Evolutionary conservation across 2,113 vertebrate species (phyloP).

Genomic region (Opisthocomus hoazin): DNA sequence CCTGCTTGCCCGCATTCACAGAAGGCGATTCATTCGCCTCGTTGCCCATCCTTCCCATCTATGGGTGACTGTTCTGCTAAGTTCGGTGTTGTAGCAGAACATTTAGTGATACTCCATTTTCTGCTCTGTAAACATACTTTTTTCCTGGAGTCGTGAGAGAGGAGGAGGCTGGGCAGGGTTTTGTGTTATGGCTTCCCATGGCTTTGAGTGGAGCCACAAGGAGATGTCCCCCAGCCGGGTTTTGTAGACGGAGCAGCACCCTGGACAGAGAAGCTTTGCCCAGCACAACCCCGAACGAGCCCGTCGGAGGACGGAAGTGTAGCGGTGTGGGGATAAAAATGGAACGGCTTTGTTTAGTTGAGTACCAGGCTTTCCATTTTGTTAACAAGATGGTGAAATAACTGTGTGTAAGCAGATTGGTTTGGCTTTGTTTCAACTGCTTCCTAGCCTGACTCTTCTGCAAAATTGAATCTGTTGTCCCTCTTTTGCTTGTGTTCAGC

Average conservation of each 20-base stretch:
- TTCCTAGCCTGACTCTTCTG: neutral
- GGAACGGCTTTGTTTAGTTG: neutral
- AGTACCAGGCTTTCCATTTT: neutral
- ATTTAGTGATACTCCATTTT: neutral
- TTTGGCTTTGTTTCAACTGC: slow-evolving; percentile 12
- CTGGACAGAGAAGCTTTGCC: neutral
- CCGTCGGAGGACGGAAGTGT: neutral
- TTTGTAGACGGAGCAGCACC: neutral
- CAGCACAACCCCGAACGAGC: neutral
- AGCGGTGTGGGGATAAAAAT: neutral
- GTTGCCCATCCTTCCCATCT: neutral
- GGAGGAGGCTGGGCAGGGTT: neutral
- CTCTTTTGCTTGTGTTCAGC: neutral
- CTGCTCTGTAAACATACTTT: neutral
- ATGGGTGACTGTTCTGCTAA: neutral
- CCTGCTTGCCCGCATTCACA: neutral
- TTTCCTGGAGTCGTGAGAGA: neutral
- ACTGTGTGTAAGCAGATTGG: neutral
- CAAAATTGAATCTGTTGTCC: neutral
- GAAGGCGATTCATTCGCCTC: neutral
- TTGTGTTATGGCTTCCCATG: rapidly evolving
- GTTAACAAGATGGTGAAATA: neutral
- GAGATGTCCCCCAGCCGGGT: too few relatives aligned
- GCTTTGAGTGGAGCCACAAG: neutral
- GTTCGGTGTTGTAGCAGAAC: neutral